A percentile compares a stretch with the other conserved stretches of the same genome.
Conservation (phyloP, 2,113 vertebrate genomes). For the Uropsilus gracilis region DNA sequence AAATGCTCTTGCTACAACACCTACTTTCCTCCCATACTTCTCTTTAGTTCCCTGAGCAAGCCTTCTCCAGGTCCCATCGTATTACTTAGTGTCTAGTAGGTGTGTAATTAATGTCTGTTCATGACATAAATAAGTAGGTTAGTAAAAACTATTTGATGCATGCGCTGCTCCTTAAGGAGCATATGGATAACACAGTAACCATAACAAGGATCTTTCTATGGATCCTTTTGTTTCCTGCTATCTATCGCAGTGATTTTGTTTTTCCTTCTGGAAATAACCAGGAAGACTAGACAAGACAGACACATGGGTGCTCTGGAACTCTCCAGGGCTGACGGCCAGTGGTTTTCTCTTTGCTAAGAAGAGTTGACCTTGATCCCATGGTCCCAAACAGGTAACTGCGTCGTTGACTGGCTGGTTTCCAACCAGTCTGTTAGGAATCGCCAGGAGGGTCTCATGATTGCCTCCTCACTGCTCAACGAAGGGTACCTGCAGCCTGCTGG, state of each 20-base stretch:
- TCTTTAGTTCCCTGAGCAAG: not conserved
- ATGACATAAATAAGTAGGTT: not conserved
- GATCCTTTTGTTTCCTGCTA: not conserved
- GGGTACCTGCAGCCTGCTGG: constrained; percentile 95
- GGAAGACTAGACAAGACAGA: not conserved
- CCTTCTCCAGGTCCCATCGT: not conserved
- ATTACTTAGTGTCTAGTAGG: not conserved
- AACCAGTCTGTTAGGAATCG: constrained; percentile 91
- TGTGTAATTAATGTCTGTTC: not conserved
- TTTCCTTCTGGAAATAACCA: not conserved
- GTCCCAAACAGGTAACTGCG: constrained; percentile 87
- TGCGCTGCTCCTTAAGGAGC: not conserved
- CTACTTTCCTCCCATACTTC: not conserved
- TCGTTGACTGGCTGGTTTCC: constrained; percentile 95
- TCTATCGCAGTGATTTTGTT: not conserved
- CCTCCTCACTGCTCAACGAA: constrained; percentile 93
- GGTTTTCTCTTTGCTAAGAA: not conserved
- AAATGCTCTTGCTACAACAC: not conserved
- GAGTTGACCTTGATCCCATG: not conserved
- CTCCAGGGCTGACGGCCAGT: not conserved
- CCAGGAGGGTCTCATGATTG: constrained; percentile 92
- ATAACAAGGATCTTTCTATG: not conserved
- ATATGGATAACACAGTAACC: not conserved
- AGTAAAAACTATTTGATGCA: not conserved
- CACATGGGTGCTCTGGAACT: not conserved